Conservation (phyloP, 2,113 vertebrate species). For the Speoplatyrhinus poulsoni region DNA sequence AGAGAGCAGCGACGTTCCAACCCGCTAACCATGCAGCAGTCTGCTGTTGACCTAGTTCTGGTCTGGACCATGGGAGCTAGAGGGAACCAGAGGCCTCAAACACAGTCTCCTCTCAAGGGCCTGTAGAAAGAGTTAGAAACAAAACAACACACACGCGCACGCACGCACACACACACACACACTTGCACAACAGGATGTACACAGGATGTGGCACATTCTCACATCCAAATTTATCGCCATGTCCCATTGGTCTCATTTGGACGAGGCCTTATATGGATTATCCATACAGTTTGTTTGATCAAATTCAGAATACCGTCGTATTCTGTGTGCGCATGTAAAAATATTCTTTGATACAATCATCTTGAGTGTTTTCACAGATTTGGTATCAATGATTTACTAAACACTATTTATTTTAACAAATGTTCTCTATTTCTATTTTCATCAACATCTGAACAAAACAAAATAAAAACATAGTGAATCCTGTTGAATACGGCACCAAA, state of each 20-base stretch:
- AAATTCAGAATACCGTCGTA: too few relatives aligned
- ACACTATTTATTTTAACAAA: too few relatives aligned
- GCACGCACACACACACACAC: slow-evolving; percentile 29
- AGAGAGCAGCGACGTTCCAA: slow-evolving; percentile 67
- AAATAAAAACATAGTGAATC: too few relatives aligned
- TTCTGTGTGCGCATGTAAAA: too few relatives aligned
- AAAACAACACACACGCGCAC: slow-evolving; percentile 8
- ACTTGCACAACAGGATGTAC: slow-evolving; percentile 16
- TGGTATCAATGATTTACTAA: too few relatives aligned
- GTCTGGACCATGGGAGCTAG: slow-evolving; percentile 59
- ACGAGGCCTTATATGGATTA: too few relatives aligned
- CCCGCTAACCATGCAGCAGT: slow-evolving; percentile 59
- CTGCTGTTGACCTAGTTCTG: slow-evolving; percentile 73
- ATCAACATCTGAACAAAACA: too few relatives aligned
- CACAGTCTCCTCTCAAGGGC: slow-evolving; percentile 47
- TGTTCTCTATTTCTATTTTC: too few relatives aligned
- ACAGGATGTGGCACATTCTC: slow-evolving; percentile 7
- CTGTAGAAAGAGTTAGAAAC: slow-evolving; percentile 13
- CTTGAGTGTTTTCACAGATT: too few relatives aligned
- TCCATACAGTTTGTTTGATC: too few relatives aligned
- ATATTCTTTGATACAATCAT: neutral
- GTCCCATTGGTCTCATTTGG: too few relatives aligned
- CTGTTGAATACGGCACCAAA: too few relatives aligned
- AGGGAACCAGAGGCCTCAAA: slow-evolving; percentile 52
- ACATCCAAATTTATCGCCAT: slow-evolving; percentile 10